phyloP scores from a whole-genome alignment of 2,888 invertebrate species.

The Empis livida region DNA sequence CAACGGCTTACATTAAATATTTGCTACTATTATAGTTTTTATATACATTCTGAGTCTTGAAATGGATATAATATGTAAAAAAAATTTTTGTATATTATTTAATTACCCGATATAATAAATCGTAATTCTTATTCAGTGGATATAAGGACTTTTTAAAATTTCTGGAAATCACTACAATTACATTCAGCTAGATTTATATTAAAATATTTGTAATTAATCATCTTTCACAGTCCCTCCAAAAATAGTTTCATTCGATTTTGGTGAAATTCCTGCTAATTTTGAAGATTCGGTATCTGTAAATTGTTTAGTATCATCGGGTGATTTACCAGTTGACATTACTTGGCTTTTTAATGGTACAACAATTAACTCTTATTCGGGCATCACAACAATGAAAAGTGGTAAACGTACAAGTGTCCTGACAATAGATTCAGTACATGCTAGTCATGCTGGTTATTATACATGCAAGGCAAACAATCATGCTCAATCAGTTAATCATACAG shows the following conservation, averaged over 20 bases:
- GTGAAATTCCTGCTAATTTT: conserved; percentile 45
- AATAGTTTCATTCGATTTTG: conserved; percentile 58
- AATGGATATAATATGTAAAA: no score
- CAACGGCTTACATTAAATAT: no score
- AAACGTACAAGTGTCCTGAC: conserved; percentile 41
- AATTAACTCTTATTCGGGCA: conserved; percentile 14
- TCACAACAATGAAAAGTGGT: conserved; percentile 27
- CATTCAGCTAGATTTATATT: background rate
- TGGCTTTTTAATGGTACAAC: conserved; percentile 42
- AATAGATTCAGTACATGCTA: conserved; percentile 45
- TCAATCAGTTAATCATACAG: conserved; percentile 44
- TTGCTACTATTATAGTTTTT: no score
- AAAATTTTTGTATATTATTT: no score
- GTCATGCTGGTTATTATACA: conserved; percentile 49
- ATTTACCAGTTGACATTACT: conserved; percentile 55
- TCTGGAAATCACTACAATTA: background rate
- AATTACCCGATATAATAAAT: no score
- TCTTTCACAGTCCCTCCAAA: conserved; percentile 51
- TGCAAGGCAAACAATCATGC: conserved; percentile 48
- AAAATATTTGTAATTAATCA: background rate
- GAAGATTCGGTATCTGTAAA: conserved; percentile 47
- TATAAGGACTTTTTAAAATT: no score
- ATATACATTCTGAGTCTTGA: no score
- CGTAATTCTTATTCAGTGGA: no score
- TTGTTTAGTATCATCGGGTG: conserved; percentile 55